These are phyloP conservation scores for Varanus komodoensis DNA, from an alignment of 2,113 vertebrate genomes.

Conservation along the genomic window DNA sequence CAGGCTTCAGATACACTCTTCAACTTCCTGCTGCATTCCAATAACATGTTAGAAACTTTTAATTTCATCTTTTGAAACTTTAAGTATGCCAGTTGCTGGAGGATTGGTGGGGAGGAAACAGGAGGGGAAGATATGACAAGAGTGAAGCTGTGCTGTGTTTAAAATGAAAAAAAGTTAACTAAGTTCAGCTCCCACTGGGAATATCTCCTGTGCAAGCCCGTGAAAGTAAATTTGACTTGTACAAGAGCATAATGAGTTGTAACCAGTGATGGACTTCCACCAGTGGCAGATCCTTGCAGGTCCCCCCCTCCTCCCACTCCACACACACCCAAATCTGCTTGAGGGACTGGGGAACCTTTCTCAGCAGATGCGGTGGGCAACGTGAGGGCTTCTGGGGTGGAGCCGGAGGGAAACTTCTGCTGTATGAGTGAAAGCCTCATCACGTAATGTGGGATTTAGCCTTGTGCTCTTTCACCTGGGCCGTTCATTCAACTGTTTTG, in stretches of 20 bases:
- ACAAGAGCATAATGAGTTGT: not conserved
- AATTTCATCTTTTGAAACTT: constrained; percentile 22
- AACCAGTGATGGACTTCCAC: too few species aligned
- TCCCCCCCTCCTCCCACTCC: too few species aligned
- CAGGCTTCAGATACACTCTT: constrained; percentile 24
- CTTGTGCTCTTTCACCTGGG: too few species aligned
- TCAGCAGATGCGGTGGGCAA: too few species aligned
- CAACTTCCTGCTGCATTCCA: constrained; percentile 37
- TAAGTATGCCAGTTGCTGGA: not conserved
- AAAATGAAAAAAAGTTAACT: not conserved
- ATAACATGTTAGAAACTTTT: constrained; percentile 33
- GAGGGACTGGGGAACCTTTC: too few species aligned
- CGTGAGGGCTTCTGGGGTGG: too few species aligned
- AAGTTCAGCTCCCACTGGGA: not conserved
- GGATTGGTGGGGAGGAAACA: not conserved
- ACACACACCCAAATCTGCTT: too few species aligned
- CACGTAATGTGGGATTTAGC: too few species aligned
- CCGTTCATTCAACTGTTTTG: too few species aligned
- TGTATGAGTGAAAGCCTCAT: too few species aligned
- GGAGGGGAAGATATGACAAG: not conserved
- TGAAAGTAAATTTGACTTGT: not conserved
- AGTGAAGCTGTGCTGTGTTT: not conserved
- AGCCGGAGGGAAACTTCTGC: too few species aligned
- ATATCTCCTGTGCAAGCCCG: not conserved
- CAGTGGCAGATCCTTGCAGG: too few species aligned